Percentiles rank a stretch among this genome's conserved stretches.
Evolutionary conservation across 2,888 invertebrate species (phyloP).

Genomic region (Lymantria dispar): DNA sequence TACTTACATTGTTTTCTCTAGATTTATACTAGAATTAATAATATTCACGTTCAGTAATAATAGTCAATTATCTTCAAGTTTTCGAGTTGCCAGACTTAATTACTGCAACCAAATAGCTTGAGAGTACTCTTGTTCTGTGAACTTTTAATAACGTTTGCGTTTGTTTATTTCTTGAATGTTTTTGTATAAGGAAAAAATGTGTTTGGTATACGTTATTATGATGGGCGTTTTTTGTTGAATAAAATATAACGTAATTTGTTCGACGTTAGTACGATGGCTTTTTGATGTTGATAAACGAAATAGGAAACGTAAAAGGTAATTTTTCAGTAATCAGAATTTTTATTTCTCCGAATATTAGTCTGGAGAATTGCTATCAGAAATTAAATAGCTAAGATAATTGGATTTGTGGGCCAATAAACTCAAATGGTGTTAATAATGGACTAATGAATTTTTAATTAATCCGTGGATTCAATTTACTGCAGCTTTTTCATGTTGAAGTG

Average conservation of each 20-base stretch:
- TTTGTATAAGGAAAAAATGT: slow-evolving; percentile 17
- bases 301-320: slow-evolving; percentile 3
- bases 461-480: no score
- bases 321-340: slow-evolving; percentile 2
- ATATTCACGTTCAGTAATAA: slow-evolving; percentile 32
- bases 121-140: slow-evolving; percentile 9
- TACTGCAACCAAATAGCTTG: slow-evolving; percentile 19
- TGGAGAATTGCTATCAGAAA: no score
- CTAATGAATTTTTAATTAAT: no score
- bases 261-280: slow-evolving; percentile 10
- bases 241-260: slow-evolving; percentile 27
- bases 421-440: no score
- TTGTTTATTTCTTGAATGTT: slow-evolving; percentile 14
- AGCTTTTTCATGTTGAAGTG: no score
- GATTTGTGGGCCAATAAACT: no score
- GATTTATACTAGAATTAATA: slow-evolving; percentile 29
- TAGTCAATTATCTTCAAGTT: slow-evolving; percentile 33
- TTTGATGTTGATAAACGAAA: slow-evolving; percentile 10
- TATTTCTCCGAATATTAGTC: not conserved
- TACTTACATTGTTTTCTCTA: slow-evolving; percentile 44
- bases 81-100: slow-evolving; percentile 15
- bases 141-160: slow-evolving; percentile 15
- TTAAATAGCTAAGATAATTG: no score
- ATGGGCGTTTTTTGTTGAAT: slow-evolving; percentile 23
- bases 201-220: slow-evolving; percentile 14